Evolutionary conservation across 2,113 vertebrate genomes (phyloP).

Genomic region (Nycticebus coucang): DNA sequence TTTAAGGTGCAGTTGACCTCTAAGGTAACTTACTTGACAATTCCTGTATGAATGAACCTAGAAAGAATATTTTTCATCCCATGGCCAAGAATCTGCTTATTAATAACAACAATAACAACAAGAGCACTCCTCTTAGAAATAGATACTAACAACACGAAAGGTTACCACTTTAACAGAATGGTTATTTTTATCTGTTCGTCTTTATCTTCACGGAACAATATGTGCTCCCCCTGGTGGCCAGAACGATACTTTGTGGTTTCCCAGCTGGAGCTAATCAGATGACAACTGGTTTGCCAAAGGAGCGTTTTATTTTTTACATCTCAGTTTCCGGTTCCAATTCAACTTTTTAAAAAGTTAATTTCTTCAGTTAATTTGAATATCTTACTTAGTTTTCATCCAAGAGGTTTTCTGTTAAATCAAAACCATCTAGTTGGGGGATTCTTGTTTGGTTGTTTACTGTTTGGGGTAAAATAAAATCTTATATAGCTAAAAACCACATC

Average conservation of each 20-base stretch:
- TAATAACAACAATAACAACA: not conserved
- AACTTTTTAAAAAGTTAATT: conserved; percentile 4
- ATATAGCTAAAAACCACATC: conserved; percentile 50
- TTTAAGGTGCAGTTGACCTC: not conserved
- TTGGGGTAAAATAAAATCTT: conserved; percentile 54
- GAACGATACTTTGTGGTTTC: not conserved
- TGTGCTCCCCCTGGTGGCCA: conserved; percentile 77
- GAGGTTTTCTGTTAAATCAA: conserved; percentile 40
- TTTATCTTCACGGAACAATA: conserved; percentile 56
- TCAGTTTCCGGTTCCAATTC: conserved; percentile 18
- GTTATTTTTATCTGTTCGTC: not conserved
- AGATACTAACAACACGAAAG: not conserved
- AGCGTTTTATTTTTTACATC: not conserved
- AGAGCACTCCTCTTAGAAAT: not conserved
- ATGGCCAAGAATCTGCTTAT: not conserved
- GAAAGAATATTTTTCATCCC: not conserved
- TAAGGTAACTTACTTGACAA: not conserved
- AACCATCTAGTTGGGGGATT: conserved; percentile 48
- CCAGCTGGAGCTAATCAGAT: not conserved
- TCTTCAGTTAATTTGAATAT: conserved; percentile 37
- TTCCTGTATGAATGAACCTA: not conserved
- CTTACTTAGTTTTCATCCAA: not conserved
- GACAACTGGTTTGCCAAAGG: not conserved
- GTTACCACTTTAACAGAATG: not conserved
- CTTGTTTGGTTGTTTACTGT: conserved; percentile 50